These are phyloP conservation scores for Mastigias papua DNA, from an alignment of 30 jellyfish, hydroid and myxozoan species.

Conservation along the genomic window DNA sequence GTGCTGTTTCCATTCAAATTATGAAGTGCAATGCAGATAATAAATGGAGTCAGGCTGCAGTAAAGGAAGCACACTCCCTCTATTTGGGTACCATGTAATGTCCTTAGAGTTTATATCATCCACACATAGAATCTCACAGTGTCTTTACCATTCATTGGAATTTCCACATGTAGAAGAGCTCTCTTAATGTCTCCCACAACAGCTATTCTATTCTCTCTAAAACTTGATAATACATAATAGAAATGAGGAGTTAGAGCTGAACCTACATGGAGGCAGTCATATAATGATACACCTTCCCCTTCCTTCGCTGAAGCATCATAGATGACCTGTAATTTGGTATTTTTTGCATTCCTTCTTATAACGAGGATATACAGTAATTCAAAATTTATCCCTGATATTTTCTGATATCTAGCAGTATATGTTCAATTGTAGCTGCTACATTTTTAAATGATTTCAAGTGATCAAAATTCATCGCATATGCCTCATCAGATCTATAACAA, in stretches of 20 bases:
- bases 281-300: not conserved
- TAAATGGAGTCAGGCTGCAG: no score
- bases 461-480: no score
- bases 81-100: no score
- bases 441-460: no score
- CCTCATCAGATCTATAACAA: no score
- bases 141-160: not conserved
- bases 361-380: no score
- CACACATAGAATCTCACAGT: not conserved
- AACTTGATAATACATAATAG: no score
- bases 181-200: not conserved
- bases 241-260: not conserved
- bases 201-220: not conserved
- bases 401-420: no score
- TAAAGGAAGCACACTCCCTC: no score
- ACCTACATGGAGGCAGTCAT: not conserved
- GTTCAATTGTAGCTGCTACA: no score
- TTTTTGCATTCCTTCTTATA: not conserved
- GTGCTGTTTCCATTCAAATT: constrained; percentile 43
- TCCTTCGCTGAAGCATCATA: not conserved
- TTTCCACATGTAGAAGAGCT: not conserved
- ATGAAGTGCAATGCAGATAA: no score
- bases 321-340: not conserved
- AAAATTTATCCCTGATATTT: no score
- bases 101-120: not conserved